phyloP scores from a whole-genome alignment of 2,888 invertebrate species.

The Meliscaeva auricollis region DNA sequence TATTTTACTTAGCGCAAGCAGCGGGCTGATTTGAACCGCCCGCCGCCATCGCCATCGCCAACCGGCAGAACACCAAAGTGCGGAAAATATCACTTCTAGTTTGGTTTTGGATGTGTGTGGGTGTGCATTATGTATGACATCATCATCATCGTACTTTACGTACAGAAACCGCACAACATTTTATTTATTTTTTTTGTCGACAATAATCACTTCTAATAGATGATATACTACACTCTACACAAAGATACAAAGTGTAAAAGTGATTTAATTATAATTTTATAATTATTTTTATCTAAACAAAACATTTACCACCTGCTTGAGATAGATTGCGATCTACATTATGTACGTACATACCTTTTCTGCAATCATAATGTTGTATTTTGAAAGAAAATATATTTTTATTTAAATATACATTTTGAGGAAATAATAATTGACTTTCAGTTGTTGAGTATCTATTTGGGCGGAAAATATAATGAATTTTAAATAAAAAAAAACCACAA shows the following conservation, averaged over 20 bases:
- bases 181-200: background rate
- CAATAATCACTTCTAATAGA: conserved; percentile 17
- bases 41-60: background rate
- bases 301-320: conserved; percentile 27
- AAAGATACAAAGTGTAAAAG: conserved; percentile 6
- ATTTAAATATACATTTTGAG: background rate
- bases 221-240: background rate
- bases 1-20: background rate
- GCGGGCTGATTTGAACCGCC: background rate
- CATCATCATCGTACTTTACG: conserved; percentile 59
- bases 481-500: background rate
- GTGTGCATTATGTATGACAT: conserved; percentile 71
- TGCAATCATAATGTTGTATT: background rate
- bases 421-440: conserved; percentile 1
- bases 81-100: conserved; percentile 57
- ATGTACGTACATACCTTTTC: too few species aligned
- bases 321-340: conserved; percentile 19
- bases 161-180: conserved; percentile 20
- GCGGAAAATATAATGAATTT: background rate
- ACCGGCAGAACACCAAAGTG: conserved; percentile 28
- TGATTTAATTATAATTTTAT: conserved; percentile 9
- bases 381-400: background rate
- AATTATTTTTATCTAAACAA: conserved; percentile 18
- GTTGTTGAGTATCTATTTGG: background rate
- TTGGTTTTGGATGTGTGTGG: conserved; percentile 40